Evolutionary conservation across 1,140 invertebrate genomes (phyloP).

Genomic region (Delia radicum): DNA sequence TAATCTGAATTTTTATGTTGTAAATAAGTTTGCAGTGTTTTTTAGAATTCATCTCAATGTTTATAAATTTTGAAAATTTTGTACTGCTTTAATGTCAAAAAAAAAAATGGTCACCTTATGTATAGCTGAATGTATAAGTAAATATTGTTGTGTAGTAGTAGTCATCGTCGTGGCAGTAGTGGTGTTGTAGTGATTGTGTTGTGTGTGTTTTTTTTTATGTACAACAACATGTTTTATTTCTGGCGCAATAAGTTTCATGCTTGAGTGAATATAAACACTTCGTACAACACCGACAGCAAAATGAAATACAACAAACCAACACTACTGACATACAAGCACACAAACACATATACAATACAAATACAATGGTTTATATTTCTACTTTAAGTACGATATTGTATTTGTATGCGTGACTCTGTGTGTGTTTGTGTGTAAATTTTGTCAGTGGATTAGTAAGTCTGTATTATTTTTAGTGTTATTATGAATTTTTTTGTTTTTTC

Average conservation of each 20-base stretch:
- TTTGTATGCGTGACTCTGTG: background rate
- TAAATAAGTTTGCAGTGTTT: no score
- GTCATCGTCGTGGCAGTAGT: background rate
- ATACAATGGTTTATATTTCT: background rate
- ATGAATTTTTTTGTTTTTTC: no score
- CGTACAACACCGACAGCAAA: background rate
- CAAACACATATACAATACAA: background rate
- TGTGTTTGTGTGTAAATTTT: background rate
- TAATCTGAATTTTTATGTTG: no score
- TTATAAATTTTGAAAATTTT: no score
- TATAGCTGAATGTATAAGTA: no score
- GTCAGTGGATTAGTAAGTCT: background rate
- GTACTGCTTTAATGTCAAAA: no score
- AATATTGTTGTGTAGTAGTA: background rate
- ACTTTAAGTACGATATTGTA: background rate
- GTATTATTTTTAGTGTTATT: background rate
- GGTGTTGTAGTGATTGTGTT: background rate
- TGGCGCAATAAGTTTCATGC: slow-evolving; percentile 17
- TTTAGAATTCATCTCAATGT: no score
- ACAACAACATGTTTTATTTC: slow-evolving; percentile 21
- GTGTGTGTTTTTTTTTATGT: background rate
- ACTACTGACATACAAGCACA: background rate
- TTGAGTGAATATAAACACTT: background rate
- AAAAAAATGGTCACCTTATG: no score
- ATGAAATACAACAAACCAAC: background rate